These are phyloP conservation scores for Phoxinus dragarum DNA, from an alignment of 2,797 vertebrate species.

Conservation along the genomic window DNA sequence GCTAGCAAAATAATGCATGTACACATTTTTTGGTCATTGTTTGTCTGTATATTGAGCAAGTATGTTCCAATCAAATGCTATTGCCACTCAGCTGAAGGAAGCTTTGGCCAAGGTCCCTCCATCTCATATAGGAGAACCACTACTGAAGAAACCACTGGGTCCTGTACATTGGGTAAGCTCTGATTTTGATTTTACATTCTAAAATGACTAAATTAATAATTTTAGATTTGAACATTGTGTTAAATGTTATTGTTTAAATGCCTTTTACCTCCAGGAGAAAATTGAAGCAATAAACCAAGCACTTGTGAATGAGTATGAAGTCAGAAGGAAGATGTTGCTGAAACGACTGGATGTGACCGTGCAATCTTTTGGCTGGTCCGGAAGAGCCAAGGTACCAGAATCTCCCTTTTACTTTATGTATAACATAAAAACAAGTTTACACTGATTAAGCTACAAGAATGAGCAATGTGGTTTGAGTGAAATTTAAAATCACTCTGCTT, in stretches of 20 bases:
- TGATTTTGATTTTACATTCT: not conserved
- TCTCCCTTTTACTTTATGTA: conserved; percentile 9
- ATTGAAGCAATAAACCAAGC: conserved; percentile 97
- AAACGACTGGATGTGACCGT: conserved; percentile 97
- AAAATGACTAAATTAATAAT: not conserved
- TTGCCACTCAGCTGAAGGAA: conserved; percentile 87
- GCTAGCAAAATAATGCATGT: not conserved
- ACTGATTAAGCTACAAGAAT: not conserved
- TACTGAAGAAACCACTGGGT: conserved; percentile 90
- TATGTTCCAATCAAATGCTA: not conserved
- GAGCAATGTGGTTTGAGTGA: not conserved
- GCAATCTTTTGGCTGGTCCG: conserved; percentile 98
- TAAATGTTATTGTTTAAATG: not conserved
- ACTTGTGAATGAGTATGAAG: conserved; percentile 94
- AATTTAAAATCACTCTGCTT: conserved; percentile 51
- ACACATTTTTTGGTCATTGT: not conserved
- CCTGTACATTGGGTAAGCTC: conserved; percentile 91
- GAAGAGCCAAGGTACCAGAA: conserved; percentile 88
- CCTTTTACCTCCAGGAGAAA: conserved; percentile 85
- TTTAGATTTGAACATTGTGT: not conserved
- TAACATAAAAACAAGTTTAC: not conserved
- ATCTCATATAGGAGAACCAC: conserved; percentile 88
- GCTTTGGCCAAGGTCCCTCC: conserved; percentile 89
- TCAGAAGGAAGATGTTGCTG: conserved; percentile 94
- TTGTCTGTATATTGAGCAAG: not conserved